Conservation (phyloP, 2,797 vertebrate genomes). For the Silurus lanzhouensis region DNA sequence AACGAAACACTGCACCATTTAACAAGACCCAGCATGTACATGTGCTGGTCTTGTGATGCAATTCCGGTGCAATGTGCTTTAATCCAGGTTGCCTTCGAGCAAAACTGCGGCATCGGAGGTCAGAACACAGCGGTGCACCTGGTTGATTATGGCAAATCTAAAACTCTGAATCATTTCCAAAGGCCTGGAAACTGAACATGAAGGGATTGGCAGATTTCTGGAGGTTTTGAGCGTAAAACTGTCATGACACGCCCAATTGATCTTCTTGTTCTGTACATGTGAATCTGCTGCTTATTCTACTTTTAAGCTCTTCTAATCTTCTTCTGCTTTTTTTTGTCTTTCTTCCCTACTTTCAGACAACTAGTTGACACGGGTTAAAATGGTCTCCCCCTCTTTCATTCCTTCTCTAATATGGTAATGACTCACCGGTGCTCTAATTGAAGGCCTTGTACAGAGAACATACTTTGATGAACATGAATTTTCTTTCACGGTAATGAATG, state of each 20-base stretch:
- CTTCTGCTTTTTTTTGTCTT: background rate
- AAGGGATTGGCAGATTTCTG: background rate
- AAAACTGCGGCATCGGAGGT: background rate
- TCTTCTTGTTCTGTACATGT: background rate
- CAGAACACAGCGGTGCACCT: slow-evolving; percentile 15
- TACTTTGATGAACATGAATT: background rate
- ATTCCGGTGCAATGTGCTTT: slow-evolving; percentile 11
- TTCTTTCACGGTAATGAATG: background rate
- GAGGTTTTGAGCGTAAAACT: background rate
- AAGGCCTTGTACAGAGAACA: background rate
- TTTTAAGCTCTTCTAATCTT: background rate
- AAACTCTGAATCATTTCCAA: too few species aligned
- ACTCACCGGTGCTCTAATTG: background rate
- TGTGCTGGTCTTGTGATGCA: background rate
- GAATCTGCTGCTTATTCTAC: background rate
- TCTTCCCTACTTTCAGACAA: background rate
- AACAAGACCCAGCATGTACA: background rate
- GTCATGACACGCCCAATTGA: background rate
- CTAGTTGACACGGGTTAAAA: background rate
- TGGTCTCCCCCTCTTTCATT: background rate
- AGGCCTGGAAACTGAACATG: background rate
- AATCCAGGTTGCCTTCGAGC: background rate
- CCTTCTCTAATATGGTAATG: background rate
- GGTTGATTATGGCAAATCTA: background rate
- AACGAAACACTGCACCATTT: background rate